Conservation (phyloP, 2,113 vertebrate genomes). For the Myotis davidii region DNA sequence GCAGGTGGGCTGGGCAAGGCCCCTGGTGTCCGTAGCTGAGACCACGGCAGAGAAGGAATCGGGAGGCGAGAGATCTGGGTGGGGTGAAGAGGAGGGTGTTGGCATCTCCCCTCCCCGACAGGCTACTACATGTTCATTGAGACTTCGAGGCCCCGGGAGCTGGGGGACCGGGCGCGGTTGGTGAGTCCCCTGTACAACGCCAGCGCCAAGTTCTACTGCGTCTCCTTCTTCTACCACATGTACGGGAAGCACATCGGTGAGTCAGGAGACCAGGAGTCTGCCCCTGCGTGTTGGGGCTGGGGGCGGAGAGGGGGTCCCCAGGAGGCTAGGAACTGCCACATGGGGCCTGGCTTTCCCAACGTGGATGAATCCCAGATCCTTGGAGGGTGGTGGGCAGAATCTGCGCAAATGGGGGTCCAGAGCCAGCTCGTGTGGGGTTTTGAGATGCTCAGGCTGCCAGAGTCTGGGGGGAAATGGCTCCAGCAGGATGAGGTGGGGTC, state of each 20-base stretch:
- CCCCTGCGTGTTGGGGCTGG: neutral
- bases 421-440: neutral
- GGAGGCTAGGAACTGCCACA: neutral
- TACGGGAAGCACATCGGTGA: constrained; percentile 98
- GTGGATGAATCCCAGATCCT: neutral
- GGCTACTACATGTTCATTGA: constrained; percentile 99
- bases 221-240: constrained; percentile 99
- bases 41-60: neutral
- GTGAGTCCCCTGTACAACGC: constrained; percentile 97
- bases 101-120: constrained; percentile 59
- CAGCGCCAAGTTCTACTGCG: constrained; percentile 91
- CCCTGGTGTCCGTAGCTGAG: neutral
- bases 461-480: neutral
- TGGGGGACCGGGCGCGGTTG: constrained; percentile 94
- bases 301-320: neutral
- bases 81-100: neutral
- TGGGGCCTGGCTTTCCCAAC: neutral
- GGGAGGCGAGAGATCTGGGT: neutral
- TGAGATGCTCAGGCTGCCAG: neutral
- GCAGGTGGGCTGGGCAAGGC: neutral
- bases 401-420: neutral
- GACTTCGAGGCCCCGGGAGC: constrained; percentile 91
- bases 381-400: neutral
- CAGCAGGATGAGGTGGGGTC: neutral
- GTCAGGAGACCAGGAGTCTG: constrained; percentile 13